Evolutionary conservation across 2,113 vertebrate species (phyloP).

Genomic region (Microcebus griseorufus): DNA sequence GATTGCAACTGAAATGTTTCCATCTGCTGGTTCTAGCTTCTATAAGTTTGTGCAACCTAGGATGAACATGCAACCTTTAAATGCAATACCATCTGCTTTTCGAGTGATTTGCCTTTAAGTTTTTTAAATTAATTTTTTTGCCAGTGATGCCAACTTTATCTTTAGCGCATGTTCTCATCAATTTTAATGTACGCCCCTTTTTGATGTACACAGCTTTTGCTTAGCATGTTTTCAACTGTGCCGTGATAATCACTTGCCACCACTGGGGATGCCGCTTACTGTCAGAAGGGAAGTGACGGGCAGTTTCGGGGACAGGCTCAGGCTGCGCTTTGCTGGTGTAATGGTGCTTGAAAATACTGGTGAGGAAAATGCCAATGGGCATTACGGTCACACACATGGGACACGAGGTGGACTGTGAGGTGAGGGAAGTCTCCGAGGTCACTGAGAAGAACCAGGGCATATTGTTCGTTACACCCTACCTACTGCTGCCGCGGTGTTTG

Average conservation of each 20-base stretch:
- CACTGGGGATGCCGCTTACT: background rate
- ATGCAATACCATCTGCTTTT: conserved; percentile 34
- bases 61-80: conserved; percentile 10
- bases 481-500: background rate
- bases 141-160: background rate
- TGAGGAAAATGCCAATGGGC: background rate
- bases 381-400: background rate
- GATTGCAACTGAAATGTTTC: conserved; percentile 50
- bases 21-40: conserved; percentile 20
- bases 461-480: background rate
- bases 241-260: background rate
- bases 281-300: background rate
- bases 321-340: background rate
- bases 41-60: conserved; percentile 14
- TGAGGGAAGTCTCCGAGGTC: background rate
- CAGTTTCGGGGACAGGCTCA: background rate
- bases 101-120: conserved; percentile 15
- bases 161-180: background rate
- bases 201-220: background rate
- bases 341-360: conserved; percentile 49
- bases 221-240: conserved; percentile 26
- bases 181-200: background rate
- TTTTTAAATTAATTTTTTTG: conserved; percentile 13
- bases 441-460: background rate
- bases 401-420: background rate